Conservation (phyloP, 2,888 invertebrate genomes). For the Xestia xanthographa region DNA sequence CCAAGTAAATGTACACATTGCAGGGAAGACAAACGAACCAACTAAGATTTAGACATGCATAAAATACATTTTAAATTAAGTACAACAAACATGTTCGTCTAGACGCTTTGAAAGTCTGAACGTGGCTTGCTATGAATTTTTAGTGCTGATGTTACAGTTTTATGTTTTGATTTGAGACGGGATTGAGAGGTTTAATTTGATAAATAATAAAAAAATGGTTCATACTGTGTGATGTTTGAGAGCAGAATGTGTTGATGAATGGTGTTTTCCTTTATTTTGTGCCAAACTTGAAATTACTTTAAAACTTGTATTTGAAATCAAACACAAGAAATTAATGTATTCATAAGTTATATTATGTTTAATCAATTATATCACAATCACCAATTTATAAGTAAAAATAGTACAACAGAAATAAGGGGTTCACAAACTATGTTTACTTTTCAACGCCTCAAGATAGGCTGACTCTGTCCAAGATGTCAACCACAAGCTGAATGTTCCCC, state of each 20-base stretch:
- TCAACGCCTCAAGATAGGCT: too few species aligned
- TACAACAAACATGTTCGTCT: conserved; percentile 54
- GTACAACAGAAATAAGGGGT: too few species aligned
- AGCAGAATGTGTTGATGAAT: conserved; percentile 6
- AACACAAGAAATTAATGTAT: too few species aligned
- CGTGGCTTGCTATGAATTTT: conserved; percentile 54
- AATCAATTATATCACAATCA: too few species aligned
- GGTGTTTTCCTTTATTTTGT: neutral
- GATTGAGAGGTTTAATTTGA: conserved; percentile 42
- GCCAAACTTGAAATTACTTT: neutral
- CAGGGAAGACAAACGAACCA: conserved; percentile 65
- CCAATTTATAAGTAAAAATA: too few species aligned
- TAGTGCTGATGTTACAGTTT: conserved; percentile 52
- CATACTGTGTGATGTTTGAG: conserved; percentile 14
- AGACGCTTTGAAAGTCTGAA: conserved; percentile 58
- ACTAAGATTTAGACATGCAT: conserved; percentile 72
- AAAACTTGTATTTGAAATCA: too few species aligned
- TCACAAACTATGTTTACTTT: too few species aligned
- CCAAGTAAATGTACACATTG: conserved; percentile 69
- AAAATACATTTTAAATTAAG: conserved; percentile 73
- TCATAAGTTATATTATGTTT: too few species aligned
- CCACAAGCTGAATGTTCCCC: too few species aligned
- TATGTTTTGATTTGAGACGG: conserved; percentile 40
- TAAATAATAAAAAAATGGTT: conserved; percentile 43
- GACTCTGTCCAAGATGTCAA: too few species aligned